phyloP scores from a whole-genome alignment of 1,140 invertebrate genomes.

The Aphaenogaster rudis region DNA sequence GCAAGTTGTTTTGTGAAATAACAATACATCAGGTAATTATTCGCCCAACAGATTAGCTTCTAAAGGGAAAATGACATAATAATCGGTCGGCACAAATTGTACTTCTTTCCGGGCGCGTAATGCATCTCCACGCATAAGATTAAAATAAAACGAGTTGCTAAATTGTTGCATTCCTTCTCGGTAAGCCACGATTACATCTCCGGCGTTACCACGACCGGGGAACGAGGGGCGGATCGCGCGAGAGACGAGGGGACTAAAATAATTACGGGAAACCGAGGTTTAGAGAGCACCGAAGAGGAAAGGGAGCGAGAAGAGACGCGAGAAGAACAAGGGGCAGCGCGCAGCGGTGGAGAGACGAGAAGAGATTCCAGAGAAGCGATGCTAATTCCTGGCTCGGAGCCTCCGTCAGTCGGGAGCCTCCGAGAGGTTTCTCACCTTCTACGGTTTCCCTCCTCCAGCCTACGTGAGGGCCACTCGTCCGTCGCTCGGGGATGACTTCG shows the following conservation, averaged over 20 bases:
- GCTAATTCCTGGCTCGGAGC: slow-evolving; percentile 83
- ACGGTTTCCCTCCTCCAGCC: slow-evolving; percentile 85
- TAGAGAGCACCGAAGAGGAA: slow-evolving; percentile 61
- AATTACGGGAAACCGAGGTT: slow-evolving; percentile 70
- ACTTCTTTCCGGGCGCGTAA: not conserved
- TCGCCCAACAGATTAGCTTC: not conserved
- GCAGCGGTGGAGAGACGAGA: slow-evolving; percentile 59
- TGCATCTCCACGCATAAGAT: not conserved
- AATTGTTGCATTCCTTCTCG: slow-evolving; percentile 46
- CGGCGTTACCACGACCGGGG: slow-evolving; percentile 58
- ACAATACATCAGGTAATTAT: not conserved
- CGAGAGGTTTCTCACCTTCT: slow-evolving; percentile 86
- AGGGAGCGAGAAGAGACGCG: slow-evolving; percentile 57
- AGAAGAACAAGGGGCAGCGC: slow-evolving; percentile 38
- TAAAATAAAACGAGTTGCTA: slow-evolving; percentile 45
- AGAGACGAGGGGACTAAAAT: slow-evolving; percentile 56
- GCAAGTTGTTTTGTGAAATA: not conserved
- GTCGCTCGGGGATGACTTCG: slow-evolving; percentile 70
- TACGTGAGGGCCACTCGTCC: slow-evolving; percentile 69
- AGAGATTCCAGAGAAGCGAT: slow-evolving; percentile 76
- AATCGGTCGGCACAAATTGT: slow-evolving; percentile 3
- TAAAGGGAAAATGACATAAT: slow-evolving; percentile 14
- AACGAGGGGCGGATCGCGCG: slow-evolving; percentile 36
- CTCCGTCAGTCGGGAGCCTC: slow-evolving; percentile 78
- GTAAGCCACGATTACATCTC: slow-evolving; percentile 54